Evolutionary conservation across 2,888 invertebrate species (phyloP).

Genomic region (Dysmachus trigonus): DNA sequence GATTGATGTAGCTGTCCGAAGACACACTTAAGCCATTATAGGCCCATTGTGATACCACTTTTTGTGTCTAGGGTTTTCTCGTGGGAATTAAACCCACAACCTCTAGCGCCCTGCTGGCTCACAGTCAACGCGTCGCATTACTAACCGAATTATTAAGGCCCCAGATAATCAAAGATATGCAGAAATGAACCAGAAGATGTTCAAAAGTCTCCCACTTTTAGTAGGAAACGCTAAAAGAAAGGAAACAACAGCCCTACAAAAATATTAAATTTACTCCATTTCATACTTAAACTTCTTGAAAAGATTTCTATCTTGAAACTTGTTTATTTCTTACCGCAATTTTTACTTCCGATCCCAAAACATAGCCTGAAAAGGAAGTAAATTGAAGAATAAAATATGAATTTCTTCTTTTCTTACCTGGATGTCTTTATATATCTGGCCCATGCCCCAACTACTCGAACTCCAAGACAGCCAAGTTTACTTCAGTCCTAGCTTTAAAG

Average conservation of each 20-base stretch:
- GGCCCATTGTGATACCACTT: no score
- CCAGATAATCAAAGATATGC: no score
- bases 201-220: neutral
- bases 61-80: no score
- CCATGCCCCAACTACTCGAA: neutral
- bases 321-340: neutral
- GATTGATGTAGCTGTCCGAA: no score
- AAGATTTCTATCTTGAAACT: neutral
- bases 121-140: no score
- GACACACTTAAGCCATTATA: no score
- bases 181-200: no score
- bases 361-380: neutral
- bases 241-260: neutral
- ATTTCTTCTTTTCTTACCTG: neutral
- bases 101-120: no score
- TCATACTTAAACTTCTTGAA: neutral
- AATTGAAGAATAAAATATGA: neutral
- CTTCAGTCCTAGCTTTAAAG: neutral
- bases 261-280: neutral
- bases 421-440: neutral
- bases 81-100: no score
- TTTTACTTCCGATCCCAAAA: neutral
- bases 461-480: neutral
- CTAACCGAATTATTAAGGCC: no score
- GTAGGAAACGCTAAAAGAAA: neutral